Evolutionary conservation across 92 coral and sea anemone species (phyloP), one percentile per base, ranked within the genome.

Genomic region (Plumapathes pennacea): DNA sequence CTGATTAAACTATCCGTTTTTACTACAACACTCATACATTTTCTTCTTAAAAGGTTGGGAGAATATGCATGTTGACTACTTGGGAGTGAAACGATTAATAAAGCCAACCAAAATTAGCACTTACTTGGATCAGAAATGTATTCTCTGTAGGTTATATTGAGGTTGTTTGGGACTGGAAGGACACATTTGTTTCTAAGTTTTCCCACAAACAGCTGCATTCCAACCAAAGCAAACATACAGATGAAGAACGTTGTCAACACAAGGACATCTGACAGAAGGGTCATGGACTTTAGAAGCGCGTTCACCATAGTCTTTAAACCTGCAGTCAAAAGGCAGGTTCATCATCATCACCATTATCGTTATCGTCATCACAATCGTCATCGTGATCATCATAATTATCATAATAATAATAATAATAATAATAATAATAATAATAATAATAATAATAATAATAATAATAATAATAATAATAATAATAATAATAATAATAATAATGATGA

Each of bases 271-370:
- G 98, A 84, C 57, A 92, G 54, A 87, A 92, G 84, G 61, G 78
- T 74, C 96, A 92, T 88, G 8, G 98, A 92, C 60, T 86, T 84
- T 23, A 88, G 84, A 54, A 92, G 77, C 5, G 98, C 94, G 34
- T 92, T 92, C 9, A 92, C 98, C 96, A 92, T 92, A 17, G 98
- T 92, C 38, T 63, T 89, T 45, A 92, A 83, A 48, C 98, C 98
- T 92, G 63, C 20, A 50, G 49, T 26, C 18, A 10, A 45, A 36
- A 23, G 46, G 19, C 19, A 25, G 24, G 0, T 1, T 21, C 9
- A 20, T 22, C 7, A 20, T 48, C 31, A 12, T 1, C 0, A 22
- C n/a, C 12, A 5, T 14, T 14, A 15, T 2, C 3, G 2, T 2
- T 46, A 22, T 46, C 19, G 1, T n/a, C n/a, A 11, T 45, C 21